Evolutionary conservation across 1,140 invertebrate species (phyloP).

Genomic region (Drosophila trapezifrons): DNA sequence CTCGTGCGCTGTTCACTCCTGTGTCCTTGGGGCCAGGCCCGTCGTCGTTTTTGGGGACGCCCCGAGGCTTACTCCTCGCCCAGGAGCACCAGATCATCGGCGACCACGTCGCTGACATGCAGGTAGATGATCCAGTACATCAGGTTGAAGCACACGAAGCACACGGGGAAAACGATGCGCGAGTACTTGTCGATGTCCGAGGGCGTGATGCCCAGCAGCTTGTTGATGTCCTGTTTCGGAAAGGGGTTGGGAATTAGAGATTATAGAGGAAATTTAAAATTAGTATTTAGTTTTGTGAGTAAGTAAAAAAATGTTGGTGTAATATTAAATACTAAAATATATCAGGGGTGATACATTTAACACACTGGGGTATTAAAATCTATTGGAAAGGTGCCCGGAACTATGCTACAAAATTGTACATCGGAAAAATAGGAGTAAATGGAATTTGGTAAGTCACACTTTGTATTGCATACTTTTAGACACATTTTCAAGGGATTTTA

Average conservation of each 20-base stretch:
- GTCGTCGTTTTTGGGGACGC: neutral
- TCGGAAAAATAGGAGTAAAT: too few species aligned
- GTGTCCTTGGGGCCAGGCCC: slow-evolving; percentile 24
- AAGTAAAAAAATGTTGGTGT: too few species aligned
- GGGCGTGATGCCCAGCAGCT: slow-evolving; percentile 94
- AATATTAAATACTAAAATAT: neutral
- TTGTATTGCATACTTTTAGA: too few species aligned
- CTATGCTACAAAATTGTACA: too few species aligned
- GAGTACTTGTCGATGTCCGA: slow-evolving; percentile 99
- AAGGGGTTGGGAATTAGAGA: neutral
- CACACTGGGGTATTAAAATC: too few species aligned
- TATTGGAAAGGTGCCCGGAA: too few species aligned
- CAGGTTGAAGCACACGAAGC: slow-evolving; percentile 98
- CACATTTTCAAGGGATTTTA: too few species aligned
- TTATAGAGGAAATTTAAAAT: neutral
- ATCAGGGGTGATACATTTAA: too few species aligned
- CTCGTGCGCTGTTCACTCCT: slow-evolving; percentile 69
- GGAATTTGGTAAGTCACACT: too few species aligned
- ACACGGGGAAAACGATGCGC: slow-evolving; percentile 97
- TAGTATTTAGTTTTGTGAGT: neutral
- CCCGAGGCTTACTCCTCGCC: slow-evolving; percentile 87
- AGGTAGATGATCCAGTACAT: slow-evolving; percentile 99
- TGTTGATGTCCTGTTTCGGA: slow-evolving; percentile 90
- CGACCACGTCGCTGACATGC: slow-evolving; percentile 97
- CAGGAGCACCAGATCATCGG: slow-evolving; percentile 94